A percentile compares a stretch with the other conserved stretches of the same genome.
phyloP scores from a whole-genome alignment of 2,797 vertebrate species.

The Buphagus erythrorhynchus region DNA sequence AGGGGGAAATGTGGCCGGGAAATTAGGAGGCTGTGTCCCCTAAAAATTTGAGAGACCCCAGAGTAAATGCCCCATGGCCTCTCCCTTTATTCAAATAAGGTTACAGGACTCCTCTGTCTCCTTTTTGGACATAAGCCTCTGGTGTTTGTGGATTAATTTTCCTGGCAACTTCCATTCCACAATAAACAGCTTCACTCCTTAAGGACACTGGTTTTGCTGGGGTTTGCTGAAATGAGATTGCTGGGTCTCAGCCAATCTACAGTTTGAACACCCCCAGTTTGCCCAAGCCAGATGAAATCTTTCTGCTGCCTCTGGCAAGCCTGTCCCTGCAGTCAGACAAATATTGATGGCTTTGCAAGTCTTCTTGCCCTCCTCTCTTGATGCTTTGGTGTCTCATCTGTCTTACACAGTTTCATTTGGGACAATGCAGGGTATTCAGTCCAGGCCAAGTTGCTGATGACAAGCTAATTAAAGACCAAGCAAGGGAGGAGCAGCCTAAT shows the following conservation, averaged over 20 bases:
- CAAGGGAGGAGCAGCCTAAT: constrained; percentile 12
- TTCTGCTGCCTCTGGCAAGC: neutral
- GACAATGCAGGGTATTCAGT: neutral
- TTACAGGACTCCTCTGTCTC: neutral
- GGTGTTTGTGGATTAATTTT: neutral
- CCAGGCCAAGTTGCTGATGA: constrained; percentile 29
- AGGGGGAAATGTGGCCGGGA: neutral
- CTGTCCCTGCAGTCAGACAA: neutral
- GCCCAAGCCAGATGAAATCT: neutral
- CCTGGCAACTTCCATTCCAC: neutral
- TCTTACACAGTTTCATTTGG: neutral
- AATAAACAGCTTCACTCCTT: neutral
- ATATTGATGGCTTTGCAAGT: neutral
- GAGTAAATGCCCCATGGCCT: neutral
- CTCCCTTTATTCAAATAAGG: neutral
- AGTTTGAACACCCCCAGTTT: neutral
- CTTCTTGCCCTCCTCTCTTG: neutral
- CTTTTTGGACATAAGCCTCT: neutral
- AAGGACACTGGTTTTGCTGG: neutral
- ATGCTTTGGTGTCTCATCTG: neutral
- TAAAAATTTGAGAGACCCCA: neutral
- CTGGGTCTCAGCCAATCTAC: neutral
- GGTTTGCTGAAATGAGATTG: neutral
- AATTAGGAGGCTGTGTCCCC: neutral
- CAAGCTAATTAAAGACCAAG: constrained; percentile 44